Evolutionary conservation across 2,888 invertebrate species (phyloP), one percentile per base, ranked within the genome.

Genomic region (Cactoblastis cactorum): DNA sequence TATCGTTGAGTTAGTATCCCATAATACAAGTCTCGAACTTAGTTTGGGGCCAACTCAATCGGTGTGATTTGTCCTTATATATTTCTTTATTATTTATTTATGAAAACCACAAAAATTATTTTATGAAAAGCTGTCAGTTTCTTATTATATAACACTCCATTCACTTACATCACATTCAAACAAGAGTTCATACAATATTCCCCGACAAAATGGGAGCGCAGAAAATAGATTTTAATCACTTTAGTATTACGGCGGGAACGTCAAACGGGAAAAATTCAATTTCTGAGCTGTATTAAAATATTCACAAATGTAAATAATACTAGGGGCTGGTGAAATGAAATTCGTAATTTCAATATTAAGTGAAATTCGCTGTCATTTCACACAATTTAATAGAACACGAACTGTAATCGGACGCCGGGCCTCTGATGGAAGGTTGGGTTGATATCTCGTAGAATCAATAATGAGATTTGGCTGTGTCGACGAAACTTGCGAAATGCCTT

Each of bases 331-430:
- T 24, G 45, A 53, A 53, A 53, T 54, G 50, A 57, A 57, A 57
- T 62, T 55, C 55, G 52, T 61, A 61, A 59, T 60, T 63, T 61
- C 54, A 56, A 61, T 62, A 62, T 63, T 62, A 61, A 61, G 56
- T 59, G 57, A 62, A 56, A 56, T 37, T 48, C 38, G 46, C 53
- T 56, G 57, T 61, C 58, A 57, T 54, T 62, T 59, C 50, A 51
- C 45, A 55, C 51, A 59, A 63, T 62, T 63, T 59, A 62, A 65
- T 65, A 62, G 61, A 61, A 62, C 56, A 59, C 58, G 59, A 50
- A 50, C 49, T 28, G 57, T 58, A 58, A 64, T 61, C 58, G 56
- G 59, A 61, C 53, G 55, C 49, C 32, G 46, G 49, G 49, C 50
- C 46, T 8, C 9, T 5, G 22, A 24, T 38, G 1, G 9, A 28